Evolutionary conservation across 2,888 invertebrate species (phyloP).

Genomic region (Suillia variegata): DNA sequence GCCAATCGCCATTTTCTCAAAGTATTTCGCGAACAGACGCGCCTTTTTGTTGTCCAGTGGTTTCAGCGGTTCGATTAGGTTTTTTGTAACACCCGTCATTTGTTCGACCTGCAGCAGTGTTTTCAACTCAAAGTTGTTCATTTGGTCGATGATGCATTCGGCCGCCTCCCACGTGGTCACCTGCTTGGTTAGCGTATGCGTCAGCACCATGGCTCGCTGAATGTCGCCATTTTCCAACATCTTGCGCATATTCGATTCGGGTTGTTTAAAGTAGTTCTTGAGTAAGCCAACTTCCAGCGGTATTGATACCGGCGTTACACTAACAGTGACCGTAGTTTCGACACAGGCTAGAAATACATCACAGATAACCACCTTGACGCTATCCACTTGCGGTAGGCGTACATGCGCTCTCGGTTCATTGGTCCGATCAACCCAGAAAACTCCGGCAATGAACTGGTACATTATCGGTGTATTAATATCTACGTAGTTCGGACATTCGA

Average conservation of each 20-base stretch:
- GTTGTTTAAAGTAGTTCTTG: constrained; percentile 12
- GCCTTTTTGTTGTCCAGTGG: constrained; percentile 28
- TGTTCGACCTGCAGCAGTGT: constrained; percentile 35
- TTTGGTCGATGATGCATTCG: constrained; percentile 10
- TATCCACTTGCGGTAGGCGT: constrained; percentile 16
- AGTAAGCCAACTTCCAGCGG: constrained; percentile 7
- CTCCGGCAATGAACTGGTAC: constrained; percentile 29
- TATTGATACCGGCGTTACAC: constrained; percentile 21
- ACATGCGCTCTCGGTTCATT: constrained; percentile 18
- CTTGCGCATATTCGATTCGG: constrained; percentile 19
- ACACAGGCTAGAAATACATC: constrained; percentile 34
- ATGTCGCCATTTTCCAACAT: constrained; percentile 27
- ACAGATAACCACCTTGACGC: constrained; percentile 31
- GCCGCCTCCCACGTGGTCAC: constrained; percentile 8
- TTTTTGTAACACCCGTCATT: constrained; percentile 19
- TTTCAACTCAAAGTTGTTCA: constrained; percentile 17
- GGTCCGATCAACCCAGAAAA: constrained; percentile 30
- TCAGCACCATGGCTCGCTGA: constrained; percentile 23
- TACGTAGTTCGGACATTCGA: constrained; percentile 30
- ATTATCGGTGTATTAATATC: constrained; percentile 30
- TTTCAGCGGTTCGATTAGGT: constrained; percentile 19
- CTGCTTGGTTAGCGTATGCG: constrained; percentile 21
- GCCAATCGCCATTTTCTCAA: constrained; percentile 26
- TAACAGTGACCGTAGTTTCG: constrained; percentile 19
- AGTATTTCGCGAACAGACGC: constrained; percentile 21